phyloP scores from a whole-genome alignment of 2,113 vertebrate species.

The Phyllostomus hastatus region DNA sequence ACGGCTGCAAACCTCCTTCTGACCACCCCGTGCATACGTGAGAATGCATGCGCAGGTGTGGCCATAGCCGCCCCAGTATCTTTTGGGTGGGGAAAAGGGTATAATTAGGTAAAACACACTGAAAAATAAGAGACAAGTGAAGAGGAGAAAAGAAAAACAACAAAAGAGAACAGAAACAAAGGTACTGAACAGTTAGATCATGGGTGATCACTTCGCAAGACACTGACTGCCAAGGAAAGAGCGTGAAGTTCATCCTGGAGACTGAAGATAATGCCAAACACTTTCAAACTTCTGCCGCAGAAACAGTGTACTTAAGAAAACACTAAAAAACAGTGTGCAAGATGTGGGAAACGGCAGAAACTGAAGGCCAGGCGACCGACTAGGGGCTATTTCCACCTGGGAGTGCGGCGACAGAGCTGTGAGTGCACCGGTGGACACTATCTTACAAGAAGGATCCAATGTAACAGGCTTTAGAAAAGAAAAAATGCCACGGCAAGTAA shows the following conservation, averaged over 20 bases:
- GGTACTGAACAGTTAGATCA: not conserved
- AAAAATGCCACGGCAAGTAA: not conserved
- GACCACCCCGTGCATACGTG: too few relatives aligned
- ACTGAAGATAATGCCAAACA: not conserved
- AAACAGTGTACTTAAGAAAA: not conserved
- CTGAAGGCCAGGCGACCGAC: not conserved
- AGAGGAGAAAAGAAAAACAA: not conserved
- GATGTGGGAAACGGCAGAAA: not conserved
- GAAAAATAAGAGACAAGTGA: not conserved
- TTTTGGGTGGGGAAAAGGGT: not conserved
- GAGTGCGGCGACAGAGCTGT: not conserved
- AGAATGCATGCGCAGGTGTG: accelerated
- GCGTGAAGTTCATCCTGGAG: not conserved
- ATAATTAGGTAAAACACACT: not conserved
- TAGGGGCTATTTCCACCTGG: not conserved
- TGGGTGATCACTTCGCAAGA: not conserved
- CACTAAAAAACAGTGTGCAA: not conserved
- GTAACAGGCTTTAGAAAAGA: not conserved
- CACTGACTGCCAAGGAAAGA: not conserved
- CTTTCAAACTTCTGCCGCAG: not conserved
- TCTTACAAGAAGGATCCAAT: not conserved
- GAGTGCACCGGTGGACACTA: not conserved
- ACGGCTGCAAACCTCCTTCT: too few relatives aligned
- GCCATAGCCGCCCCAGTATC: not conserved
- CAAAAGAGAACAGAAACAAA: not conserved